Base-by-base conservation (phyloP, 2,113 vertebrate species). In the Halichoeres trimaculatus region DNA sequence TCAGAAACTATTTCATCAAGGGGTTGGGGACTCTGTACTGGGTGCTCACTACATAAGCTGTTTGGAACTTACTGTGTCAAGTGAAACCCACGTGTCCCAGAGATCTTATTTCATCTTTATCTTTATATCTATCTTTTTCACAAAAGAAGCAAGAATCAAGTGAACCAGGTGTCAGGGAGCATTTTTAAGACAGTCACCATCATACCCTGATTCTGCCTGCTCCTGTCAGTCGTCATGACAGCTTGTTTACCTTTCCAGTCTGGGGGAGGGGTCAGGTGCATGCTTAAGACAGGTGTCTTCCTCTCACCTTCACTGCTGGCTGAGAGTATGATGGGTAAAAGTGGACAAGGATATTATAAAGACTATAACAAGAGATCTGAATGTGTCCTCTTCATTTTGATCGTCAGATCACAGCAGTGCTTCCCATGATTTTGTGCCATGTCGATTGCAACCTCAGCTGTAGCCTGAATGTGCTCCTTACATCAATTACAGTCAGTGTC, bases 211-310 rank as follows among this genome's bases (percentile, higher is more conserved):
- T 62, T 80, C 54, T 75, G 64, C 62, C 54, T 82, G 38, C 16
- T 47, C 60, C 59, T 65, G 75, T 73, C 80, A 81, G 69, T 71
- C 58, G 22, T 52, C 67, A n/a, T 69, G 76, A 65, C 65, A 78
- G 50, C 56, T n/a, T 34, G 59, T 47, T 47, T 73, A 75, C 62
- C 76, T 74, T 67, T 76, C 54, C 17, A 3, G 69, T 65, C 30
- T 34, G 51, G 53, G 78, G 60, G 80, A 78, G 70, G 53, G 55
- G 48, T 76, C 79, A 83, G 84, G 83, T 89, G 83, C 90, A 80
- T 79, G 47, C 59, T 85, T 64, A 26, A 68, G 88, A 88, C 90
- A 90, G 87, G 87, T 84, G 83, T 76, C 81, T 87, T 48, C 61
- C 52, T 54, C 63, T 60, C 70, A 73, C 76, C 53, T 76, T 52